phyloP scores from a whole-genome alignment of 2,888 invertebrate genomes.

The Agrotis exclamationis region DNA sequence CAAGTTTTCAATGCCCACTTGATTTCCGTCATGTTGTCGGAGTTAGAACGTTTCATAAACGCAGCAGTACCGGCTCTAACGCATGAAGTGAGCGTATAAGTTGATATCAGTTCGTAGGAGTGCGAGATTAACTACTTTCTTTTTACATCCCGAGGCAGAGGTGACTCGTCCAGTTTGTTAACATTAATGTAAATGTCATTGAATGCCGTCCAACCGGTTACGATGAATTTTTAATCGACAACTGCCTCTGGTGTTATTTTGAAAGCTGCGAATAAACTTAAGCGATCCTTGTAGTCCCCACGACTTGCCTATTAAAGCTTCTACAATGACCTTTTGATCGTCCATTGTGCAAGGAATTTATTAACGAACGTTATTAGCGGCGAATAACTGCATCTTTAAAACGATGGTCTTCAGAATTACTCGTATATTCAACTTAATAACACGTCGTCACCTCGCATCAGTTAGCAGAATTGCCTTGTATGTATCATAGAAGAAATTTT shows the following conservation, averaged over 20 bases:
- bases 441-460: slow-evolving; percentile 13
- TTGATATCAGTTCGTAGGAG: slow-evolving; percentile 50
- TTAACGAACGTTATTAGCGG: slow-evolving; percentile 45
- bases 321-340: slow-evolving; percentile 60
- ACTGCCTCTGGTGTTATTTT: slow-evolving; percentile 77
- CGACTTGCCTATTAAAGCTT: slow-evolving; percentile 62
- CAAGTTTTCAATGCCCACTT: neutral
- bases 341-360: slow-evolving; percentile 43
- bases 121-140: slow-evolving; percentile 81
- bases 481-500: slow-evolving; percentile 9
- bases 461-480: neutral
- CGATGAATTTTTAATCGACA: slow-evolving; percentile 76
- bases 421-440: slow-evolving; percentile 23
- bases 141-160: slow-evolving; percentile 77
- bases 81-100: slow-evolving; percentile 28
- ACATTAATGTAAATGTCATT: slow-evolving; percentile 87
- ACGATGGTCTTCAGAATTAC: slow-evolving; percentile 17
- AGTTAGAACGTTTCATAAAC: slow-evolving; percentile 18
- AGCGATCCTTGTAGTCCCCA: slow-evolving; percentile 55
- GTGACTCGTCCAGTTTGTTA: slow-evolving; percentile 83
- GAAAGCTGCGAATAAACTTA: slow-evolving; percentile 80
- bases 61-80: slow-evolving; percentile 17
- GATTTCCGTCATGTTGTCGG: neutral
- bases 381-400: slow-evolving; percentile 36
- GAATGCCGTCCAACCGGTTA: slow-evolving; percentile 84